Percentiles rank a stretch among this genome's conserved stretches.
phyloP scores from a whole-genome alignment of 2,797 vertebrate genomes.

The Tokudaia tokunoshimensis region DNA sequence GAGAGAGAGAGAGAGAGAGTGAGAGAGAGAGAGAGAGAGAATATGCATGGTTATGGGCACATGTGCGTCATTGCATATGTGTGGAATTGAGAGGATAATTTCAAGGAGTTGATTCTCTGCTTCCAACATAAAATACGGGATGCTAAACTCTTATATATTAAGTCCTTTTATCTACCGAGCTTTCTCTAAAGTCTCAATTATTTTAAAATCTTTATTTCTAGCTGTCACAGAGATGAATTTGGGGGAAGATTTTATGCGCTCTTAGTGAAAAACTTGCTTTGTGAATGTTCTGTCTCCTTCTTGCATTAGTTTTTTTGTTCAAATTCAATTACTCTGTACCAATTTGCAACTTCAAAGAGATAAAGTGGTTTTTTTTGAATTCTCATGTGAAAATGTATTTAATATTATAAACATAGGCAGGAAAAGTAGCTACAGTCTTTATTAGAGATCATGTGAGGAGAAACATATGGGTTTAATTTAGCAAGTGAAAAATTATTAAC shows the following conservation, averaged over 20 bases:
- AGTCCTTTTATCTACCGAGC: neutral
- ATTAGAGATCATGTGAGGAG: neutral
- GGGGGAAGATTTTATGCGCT: neutral
- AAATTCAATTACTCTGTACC: neutral
- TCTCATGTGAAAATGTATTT: constrained; percentile 10
- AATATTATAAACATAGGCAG: constrained; percentile 27
- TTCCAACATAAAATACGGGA: neutral
- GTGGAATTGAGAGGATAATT: neutral
- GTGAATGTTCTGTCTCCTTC: neutral
- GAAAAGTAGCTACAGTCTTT: constrained; percentile 28
- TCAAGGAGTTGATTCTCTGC: neutral
- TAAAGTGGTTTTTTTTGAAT: constrained; percentile 45
- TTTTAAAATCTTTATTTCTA: constrained; percentile 38
- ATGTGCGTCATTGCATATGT: neutral
- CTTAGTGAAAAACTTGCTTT: constrained; percentile 28
- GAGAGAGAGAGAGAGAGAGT: no score
- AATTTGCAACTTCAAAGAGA: constrained; percentile 13
- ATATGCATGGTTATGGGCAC: neutral
- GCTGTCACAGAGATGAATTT: neutral
- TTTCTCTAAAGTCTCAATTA: neutral
- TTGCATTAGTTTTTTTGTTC: neutral
- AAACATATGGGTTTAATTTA: constrained; percentile 71
- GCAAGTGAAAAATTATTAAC: constrained; percentile 66
- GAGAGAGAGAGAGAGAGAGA: no score
- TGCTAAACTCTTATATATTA: neutral